These are phyloP conservation scores for Maniola jurtina DNA, from an alignment of 1,140 invertebrate genomes.

Conservation along the genomic window DNA sequence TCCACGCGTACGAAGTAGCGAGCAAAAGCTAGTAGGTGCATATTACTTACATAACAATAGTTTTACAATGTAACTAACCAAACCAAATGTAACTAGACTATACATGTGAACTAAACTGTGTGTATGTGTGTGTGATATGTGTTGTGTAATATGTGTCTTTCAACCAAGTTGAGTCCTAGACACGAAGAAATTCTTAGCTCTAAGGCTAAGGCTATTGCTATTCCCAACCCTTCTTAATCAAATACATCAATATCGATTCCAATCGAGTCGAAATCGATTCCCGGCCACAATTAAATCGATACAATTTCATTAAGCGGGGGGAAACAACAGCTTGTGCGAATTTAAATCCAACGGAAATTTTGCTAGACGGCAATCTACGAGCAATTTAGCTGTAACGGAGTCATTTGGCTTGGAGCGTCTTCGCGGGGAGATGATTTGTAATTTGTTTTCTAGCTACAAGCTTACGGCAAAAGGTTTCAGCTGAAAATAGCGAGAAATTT, in stretches of 20 bases:
- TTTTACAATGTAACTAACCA: too few species aligned
- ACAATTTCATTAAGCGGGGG: conserved; percentile 58
- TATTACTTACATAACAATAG: too few species aligned
- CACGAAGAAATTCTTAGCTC: background rate
- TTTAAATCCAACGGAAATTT: conserved; percentile 71
- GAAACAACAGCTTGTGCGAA: conserved; percentile 56
- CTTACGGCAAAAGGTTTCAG: conserved; percentile 22
- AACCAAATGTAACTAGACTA: too few species aligned
- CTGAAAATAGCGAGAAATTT: conserved; percentile 25
- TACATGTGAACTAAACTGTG: too few species aligned
- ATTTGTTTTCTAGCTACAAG: conserved; percentile 68
- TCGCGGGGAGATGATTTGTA: conserved; percentile 72
- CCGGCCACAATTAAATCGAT: conserved; percentile 56
- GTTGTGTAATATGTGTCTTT: background rate
- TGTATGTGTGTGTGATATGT: too few species aligned
- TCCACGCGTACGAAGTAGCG: too few species aligned
- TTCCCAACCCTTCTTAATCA: background rate
- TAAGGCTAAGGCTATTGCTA: too few species aligned
- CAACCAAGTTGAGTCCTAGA: background rate
- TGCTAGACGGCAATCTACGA: conserved; percentile 57
- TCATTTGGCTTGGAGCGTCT: conserved; percentile 65
- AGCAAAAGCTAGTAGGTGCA: too few species aligned
- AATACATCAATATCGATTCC: conserved; percentile 41
- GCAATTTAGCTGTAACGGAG: conserved; percentile 75
- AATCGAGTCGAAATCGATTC: conserved; percentile 45